A percentile compares a stretch with the other conserved stretches of the same genome.
These are phyloP conservation scores for Scyliorhinus canicula DNA, from an alignment of 2,797 vertebrate species.

Conservation along the genomic window DNA sequence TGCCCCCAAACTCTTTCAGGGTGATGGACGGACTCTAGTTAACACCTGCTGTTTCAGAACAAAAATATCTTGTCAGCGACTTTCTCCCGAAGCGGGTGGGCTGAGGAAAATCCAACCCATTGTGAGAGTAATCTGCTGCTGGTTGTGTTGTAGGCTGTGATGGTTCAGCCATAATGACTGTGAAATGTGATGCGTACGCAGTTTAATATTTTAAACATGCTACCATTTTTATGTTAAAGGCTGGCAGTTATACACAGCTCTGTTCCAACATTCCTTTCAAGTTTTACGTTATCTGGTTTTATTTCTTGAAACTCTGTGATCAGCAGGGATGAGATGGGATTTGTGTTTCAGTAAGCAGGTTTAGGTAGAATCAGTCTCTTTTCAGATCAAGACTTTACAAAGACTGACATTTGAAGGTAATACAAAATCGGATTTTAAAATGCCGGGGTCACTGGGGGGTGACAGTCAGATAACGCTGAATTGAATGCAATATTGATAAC, in stretches of 20 bases:
- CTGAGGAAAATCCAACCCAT: background rate
- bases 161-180: background rate
- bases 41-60: too few species aligned
- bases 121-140: background rate
- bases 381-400: background rate
- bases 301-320: background rate
- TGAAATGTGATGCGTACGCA: background rate
- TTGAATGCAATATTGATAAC: background rate
- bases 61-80: too few species aligned
- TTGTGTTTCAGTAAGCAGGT: background rate
- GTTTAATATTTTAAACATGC: background rate
- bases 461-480: background rate
- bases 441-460: background rate
- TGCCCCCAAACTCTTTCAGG: too few species aligned
- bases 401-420: background rate
- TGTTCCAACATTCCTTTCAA: background rate
- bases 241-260: background rate
- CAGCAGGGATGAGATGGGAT: background rate
- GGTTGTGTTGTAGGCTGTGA: background rate
- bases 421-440: background rate
- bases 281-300: background rate
- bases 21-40: too few species aligned
- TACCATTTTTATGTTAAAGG: too few species aligned
- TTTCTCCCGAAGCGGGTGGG: too few species aligned
- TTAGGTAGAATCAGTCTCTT: background rate